Percentiles rank a stretch among this genome's conserved stretches.
phyloP scores from a whole-genome alignment of 1,140 invertebrate genomes.

The Sycophaga agraensis region DNA sequence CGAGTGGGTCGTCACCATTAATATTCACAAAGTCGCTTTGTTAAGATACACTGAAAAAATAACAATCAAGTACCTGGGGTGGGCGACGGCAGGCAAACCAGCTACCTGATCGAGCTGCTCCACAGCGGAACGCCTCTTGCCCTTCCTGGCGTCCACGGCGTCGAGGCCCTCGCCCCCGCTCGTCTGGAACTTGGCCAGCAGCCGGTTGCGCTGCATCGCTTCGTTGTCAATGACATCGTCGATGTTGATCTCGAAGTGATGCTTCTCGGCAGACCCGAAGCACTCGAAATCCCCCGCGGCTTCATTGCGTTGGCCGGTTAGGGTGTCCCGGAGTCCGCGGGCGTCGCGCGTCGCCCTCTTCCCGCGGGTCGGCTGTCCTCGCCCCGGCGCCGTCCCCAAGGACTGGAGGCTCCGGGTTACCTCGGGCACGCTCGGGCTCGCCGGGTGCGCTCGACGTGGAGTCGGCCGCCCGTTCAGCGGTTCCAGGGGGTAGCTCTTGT shows the following conservation, averaged over 20 bases:
- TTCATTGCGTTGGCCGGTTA: no score
- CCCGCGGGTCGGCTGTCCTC: no score
- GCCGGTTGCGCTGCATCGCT: conserved; percentile 40
- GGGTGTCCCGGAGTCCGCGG: not conserved
- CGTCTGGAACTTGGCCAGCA: conserved; percentile 41
- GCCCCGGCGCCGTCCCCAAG: no score
- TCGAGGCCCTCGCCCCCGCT: not conserved
- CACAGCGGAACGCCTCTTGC: no score
- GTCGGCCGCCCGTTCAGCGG: conserved; percentile 53
- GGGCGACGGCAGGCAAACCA: conserved; percentile 42
- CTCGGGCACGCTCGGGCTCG: not conserved
- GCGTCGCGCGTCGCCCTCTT: not conserved
- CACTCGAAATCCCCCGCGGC: no score
- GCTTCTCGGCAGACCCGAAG: no score
- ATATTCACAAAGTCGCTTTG: no score
- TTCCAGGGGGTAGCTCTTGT: conserved; percentile 78
- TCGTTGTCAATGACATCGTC: conserved; percentile 38
- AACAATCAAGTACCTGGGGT: no score
- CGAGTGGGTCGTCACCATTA: not conserved
- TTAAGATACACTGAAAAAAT: no score
- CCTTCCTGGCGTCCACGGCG: not conserved
- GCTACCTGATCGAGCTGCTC: conserved; percentile 8
- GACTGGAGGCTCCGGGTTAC: no score
- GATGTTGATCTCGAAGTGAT: conserved; percentile 27
- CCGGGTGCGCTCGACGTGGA: no score